These are phyloP conservation scores for Hirundo rustica DNA, from an alignment of 2,797 vertebrate genomes.

Conservation along the genomic window DNA sequence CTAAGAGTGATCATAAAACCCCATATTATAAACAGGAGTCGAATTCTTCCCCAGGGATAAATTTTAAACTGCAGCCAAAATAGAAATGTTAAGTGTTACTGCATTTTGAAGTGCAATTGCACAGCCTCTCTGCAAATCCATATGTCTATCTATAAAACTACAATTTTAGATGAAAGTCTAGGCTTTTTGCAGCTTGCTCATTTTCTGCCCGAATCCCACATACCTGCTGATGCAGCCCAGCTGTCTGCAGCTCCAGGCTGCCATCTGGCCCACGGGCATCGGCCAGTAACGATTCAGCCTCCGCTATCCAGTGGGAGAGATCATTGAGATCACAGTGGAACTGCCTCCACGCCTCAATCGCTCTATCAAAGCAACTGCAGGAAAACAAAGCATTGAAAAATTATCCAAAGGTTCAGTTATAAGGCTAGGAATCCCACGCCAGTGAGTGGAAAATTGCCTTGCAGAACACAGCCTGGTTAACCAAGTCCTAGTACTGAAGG, in stretches of 20 bases:
- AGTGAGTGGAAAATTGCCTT: not conserved
- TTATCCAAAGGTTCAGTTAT: not conserved
- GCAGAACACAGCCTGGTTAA: not conserved
- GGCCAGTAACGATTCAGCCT: slow-evolving; percentile 82
- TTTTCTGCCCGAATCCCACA: not conserved
- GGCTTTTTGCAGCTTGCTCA: not conserved
- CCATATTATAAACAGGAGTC: not conserved
- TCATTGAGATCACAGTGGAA: slow-evolving; percentile 92
- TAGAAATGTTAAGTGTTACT: not conserved
- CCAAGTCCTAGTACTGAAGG: not conserved
- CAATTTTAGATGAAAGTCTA: not conserved
- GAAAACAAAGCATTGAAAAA: not conserved
- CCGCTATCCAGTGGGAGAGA: slow-evolving; percentile 85
- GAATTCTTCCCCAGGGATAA: not conserved
- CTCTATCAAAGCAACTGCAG: slow-evolving; percentile 81
- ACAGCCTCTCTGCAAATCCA: not conserved
- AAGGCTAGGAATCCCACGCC: not conserved
- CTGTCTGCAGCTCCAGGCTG: slow-evolving; percentile 80
- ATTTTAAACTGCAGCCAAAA: not conserved
- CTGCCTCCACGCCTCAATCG: slow-evolving; percentile 87
- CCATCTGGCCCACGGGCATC: slow-evolving; percentile 77
- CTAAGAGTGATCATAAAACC: not conserved
- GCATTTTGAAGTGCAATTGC: not conserved
- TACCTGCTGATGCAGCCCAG: slow-evolving; percentile 85
- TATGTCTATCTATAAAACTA: not conserved